Evolutionary conservation across 2,797 vertebrate genomes (phyloP).

Genomic region (Semotilus atromaculatus): DNA sequence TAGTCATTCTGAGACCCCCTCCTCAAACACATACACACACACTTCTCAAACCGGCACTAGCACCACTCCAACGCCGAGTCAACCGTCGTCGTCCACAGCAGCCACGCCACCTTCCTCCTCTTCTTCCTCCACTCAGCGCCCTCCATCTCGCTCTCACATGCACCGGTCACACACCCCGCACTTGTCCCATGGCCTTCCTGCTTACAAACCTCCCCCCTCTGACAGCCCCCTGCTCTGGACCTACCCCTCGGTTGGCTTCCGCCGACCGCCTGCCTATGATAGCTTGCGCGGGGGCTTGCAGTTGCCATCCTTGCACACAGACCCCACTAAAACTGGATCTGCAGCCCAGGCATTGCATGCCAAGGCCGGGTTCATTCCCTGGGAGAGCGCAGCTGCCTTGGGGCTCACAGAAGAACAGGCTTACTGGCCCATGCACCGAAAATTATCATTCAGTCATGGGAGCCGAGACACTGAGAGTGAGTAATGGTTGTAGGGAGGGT

Average conservation of each 20-base stretch:
- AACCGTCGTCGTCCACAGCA: constrained; percentile 59
- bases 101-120: constrained; percentile 68
- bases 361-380: constrained; percentile 79
- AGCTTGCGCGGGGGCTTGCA: constrained; percentile 80
- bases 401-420: constrained; percentile 75
- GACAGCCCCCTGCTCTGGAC: constrained; percentile 89
- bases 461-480: constrained; percentile 87
- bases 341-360: constrained; percentile 72
- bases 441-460: constrained; percentile 84
- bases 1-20: constrained; percentile 68
- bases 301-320: constrained; percentile 75
- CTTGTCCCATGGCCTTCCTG: constrained; percentile 71
- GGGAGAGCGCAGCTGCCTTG: constrained; percentile 79
- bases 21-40: constrained; percentile 65
- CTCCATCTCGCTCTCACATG: constrained; percentile 68
- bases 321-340: constrained; percentile 67
- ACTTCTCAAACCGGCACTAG: constrained; percentile 73
- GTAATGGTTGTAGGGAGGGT: constrained; percentile 66
- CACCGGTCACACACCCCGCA: constrained; percentile 80
- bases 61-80: constrained; percentile 77
- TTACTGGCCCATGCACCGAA: constrained; percentile 87
- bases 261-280: constrained; percentile 89
- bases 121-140: constrained; percentile 68
- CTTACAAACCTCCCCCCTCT: constrained; percentile 81
- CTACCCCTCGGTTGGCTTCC: constrained; percentile 86